Percentiles rank a stretch among this genome's conserved stretches.
These are phyloP conservation scores for Sinohyriopsis cumingii DNA, from an alignment of 2,888 invertebrate species.

Conservation along the genomic window DNA sequence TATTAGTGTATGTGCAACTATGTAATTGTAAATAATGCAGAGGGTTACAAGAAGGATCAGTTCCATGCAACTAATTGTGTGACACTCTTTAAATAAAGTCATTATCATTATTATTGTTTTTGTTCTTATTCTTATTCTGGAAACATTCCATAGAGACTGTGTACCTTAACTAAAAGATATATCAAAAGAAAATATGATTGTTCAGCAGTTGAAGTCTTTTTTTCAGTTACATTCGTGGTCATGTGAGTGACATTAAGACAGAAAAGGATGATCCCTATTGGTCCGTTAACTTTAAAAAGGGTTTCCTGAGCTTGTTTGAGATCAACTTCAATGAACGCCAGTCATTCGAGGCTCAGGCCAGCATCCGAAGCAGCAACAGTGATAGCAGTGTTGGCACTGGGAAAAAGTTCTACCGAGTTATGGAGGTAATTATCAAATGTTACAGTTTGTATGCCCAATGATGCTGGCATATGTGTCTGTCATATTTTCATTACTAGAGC, in stretches of 20 bases:
- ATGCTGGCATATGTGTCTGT: too few relatives aligned
- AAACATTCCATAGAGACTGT: too few relatives aligned
- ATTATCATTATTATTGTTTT: too few relatives aligned
- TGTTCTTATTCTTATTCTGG: too few relatives aligned
- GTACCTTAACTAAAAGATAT: too few relatives aligned
- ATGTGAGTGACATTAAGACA: conserved; percentile 58
- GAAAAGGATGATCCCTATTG: conserved; percentile 63
- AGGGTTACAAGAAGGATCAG: too few relatives aligned
- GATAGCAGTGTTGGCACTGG: not conserved
- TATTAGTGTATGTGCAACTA: too few relatives aligned
- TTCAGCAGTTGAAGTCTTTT: not conserved
- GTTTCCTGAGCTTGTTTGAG: conserved; percentile 63
- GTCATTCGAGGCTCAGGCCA: conserved; percentile 23
- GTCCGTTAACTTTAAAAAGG: conserved; percentile 72
- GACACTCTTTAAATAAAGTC: too few relatives aligned
- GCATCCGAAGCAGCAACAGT: conserved; percentile 8
- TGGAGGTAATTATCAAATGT: conserved; percentile 43
- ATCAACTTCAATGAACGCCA: conserved; percentile 57
- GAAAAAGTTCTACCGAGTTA: conserved; percentile 41
- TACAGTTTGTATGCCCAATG: not conserved
- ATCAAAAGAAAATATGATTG: not conserved
- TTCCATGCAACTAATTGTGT: too few relatives aligned
- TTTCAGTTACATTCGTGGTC: conserved; percentile 46
- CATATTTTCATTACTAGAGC: too few relatives aligned
- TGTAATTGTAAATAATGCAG: too few relatives aligned